phyloP scores from a whole-genome alignment of 2,888 invertebrate genomes.

The Liodrosophila aerea region DNA sequence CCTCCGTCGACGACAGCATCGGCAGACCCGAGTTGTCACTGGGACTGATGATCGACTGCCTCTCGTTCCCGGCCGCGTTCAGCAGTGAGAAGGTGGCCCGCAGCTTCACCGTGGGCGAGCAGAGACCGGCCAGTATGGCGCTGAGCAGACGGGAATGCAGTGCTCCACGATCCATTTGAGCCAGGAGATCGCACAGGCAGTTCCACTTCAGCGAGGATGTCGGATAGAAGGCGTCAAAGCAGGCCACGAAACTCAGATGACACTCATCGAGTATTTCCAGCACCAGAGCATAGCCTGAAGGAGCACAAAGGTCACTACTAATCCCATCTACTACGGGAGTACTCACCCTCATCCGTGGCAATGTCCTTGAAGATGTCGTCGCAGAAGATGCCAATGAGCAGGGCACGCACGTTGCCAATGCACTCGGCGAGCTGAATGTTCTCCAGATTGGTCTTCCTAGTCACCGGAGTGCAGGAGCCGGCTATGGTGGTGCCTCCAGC shows the following conservation, averaged over 20 bases:
- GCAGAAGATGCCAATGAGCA: constrained; percentile 91
- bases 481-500: constrained; percentile 2
- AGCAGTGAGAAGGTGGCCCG: constrained; percentile 90
- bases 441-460: constrained; percentile 83
- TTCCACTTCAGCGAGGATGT: constrained; percentile 96
- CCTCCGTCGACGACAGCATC: constrained; percentile 85
- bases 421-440: constrained; percentile 92
- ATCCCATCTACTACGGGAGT: too few species aligned
- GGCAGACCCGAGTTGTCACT: constrained; percentile 88
- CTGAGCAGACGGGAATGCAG: constrained; percentile 85
- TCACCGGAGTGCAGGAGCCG: constrained; percentile 33
- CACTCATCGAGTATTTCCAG: constrained; percentile 93
- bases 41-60: constrained; percentile 85
- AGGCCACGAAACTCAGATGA: constrained; percentile 93
- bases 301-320: not conserved
- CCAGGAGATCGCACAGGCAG: constrained; percentile 92
- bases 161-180: constrained; percentile 85
- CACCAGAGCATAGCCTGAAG: constrained; percentile 85
- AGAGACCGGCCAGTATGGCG: constrained; percentile 92
- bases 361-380: constrained; percentile 85
- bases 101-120: constrained; percentile 89
- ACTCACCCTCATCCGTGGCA: constrained; percentile 78
- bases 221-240: constrained; percentile 98
- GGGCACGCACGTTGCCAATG: constrained; percentile 91
- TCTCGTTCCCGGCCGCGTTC: constrained; percentile 81